These are phyloP conservation scores for Acanthurus leucopareius DNA, from an alignment of 2,797 vertebrate species.

Conservation along the genomic window DNA sequence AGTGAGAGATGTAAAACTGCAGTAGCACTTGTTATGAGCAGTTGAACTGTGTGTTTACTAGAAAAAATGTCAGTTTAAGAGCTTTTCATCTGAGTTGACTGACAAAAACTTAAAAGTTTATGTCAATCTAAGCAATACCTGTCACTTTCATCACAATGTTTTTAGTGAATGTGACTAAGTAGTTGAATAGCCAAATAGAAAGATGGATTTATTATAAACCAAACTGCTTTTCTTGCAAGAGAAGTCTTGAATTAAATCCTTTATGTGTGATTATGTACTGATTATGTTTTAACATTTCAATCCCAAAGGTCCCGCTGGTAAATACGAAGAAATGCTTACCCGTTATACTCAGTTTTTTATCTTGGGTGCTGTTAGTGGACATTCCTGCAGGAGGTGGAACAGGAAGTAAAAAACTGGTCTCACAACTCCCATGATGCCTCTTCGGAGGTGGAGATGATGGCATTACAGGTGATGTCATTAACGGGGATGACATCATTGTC, in stretches of 20 bases:
- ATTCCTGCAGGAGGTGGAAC: conserved; percentile 68
- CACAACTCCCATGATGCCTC: conserved; percentile 74
- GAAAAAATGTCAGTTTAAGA: neutral
- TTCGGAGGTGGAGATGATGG: conserved; percentile 79
- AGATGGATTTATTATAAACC: neutral
- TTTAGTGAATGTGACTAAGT: neutral
- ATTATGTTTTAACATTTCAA: neutral
- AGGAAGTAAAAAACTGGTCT: conserved; percentile 74
- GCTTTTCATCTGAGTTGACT: neutral
- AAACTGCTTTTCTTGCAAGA: too few species aligned
- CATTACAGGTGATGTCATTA: conserved; percentile 65
- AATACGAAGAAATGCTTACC: conserved; percentile 72
- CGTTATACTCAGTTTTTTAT: conserved; percentile 29
- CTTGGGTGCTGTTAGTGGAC: conserved; percentile 26
- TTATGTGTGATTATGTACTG: neutral
- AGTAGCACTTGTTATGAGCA: neutral
- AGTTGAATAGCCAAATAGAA: neutral
- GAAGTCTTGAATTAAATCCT: too few species aligned
- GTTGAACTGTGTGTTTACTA: neutral
- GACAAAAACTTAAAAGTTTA: neutral
- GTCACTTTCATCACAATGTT: neutral
- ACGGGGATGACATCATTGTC: conserved; percentile 59
- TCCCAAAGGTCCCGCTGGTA: neutral
- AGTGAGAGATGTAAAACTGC: too few species aligned
- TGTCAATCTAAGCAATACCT: neutral